Base-by-base conservation (phyloP, 2,113 vertebrate species). In the Pogonocichla stellata region DNA sequence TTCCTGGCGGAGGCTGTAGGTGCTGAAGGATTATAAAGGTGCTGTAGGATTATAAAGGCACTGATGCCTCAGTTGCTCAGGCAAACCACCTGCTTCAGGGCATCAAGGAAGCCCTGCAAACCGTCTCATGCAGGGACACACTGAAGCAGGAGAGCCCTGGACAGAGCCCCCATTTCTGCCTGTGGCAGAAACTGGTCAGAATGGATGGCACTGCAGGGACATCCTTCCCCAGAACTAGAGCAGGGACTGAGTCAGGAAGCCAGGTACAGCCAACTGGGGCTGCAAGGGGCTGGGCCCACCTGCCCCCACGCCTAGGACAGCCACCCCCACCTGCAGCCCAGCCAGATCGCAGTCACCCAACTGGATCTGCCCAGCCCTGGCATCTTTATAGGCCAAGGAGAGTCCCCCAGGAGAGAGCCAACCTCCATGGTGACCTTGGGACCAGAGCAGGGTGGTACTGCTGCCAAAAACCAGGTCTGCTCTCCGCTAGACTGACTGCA, bases 301-400 rank as follows among this genome's bases (percentile, higher is more conserved):
- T 14, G 6, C 20, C 34, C 5, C 42, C 12, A 4, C 9, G 19
- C 57, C 50, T 16, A 7, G 17, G 38, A 16, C 33, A 33, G 45
- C 73, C 24, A 19, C 14, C 6, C 33, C 43, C 0, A 0, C 33
- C 73, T 20, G 8, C 80, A 62, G 54, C 58, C 57, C 2, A 0
- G 54, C 17, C 9, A 8, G 40, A n/a, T 24, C 0, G 0, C 2
- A 1, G 26, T 42, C 14, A 74, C 18, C 62, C 18, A 3, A 9
- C 13, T 12, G 57, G 29, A 51, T 45, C 50, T 58, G 28, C 66
- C 48, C 22, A 34, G 66, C 36, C 8, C 23, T 25, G 34, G 64
- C n/a, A 70, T 10, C 42, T 48, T 47, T 69, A 31, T 16, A 47
- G 54, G 31, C 6, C 14, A 26, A 20, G 20, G 18, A 77, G n/a